phyloP scores from a whole-genome alignment of 2,797 vertebrate genomes.

The Enteromius paludinosus region DNA sequence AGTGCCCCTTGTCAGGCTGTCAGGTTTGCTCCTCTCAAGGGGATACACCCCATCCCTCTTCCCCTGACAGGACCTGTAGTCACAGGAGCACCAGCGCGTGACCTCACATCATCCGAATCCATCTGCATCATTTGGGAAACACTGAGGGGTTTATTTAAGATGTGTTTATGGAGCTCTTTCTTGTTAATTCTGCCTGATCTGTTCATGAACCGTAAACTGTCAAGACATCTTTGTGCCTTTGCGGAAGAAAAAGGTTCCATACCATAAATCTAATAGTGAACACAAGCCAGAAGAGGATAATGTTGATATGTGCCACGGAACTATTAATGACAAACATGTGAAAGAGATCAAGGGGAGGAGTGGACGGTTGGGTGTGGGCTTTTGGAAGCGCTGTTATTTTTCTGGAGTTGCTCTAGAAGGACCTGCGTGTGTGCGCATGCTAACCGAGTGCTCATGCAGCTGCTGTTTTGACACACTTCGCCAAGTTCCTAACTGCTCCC shows the following conservation, averaged over 20 bases:
- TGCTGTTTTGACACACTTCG: conserved; percentile 67
- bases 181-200: conserved; percentile 43
- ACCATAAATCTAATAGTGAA: conserved; percentile 40
- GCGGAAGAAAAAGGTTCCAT: background rate
- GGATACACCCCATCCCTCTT: conserved; percentile 57
- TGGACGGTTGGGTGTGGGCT: conserved; percentile 59
- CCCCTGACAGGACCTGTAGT: conserved; percentile 34
- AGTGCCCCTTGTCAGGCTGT: conserved; percentile 46
- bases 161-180: conserved; percentile 51
- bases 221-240: conserved; percentile 9
- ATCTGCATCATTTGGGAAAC: conserved; percentile 31
- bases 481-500: conserved; percentile 74
- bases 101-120: conserved; percentile 41
- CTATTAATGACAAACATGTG: conserved; percentile 34
- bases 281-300: conserved; percentile 34
- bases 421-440: conserved; percentile 45
- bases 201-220: conserved; percentile 28
- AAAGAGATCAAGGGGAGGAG: conserved; percentile 8
- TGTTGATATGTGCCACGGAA: conserved; percentile 25
- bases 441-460: conserved; percentile 69
- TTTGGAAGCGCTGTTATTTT: conserved; percentile 58
- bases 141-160: conserved; percentile 36
- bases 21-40: conserved; percentile 50
- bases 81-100: conserved; percentile 10
- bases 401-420: conserved; percentile 53